Base-by-base conservation (phyloP, 2,113 vertebrate genomes). In the Mesitornis unicolor region DNA sequence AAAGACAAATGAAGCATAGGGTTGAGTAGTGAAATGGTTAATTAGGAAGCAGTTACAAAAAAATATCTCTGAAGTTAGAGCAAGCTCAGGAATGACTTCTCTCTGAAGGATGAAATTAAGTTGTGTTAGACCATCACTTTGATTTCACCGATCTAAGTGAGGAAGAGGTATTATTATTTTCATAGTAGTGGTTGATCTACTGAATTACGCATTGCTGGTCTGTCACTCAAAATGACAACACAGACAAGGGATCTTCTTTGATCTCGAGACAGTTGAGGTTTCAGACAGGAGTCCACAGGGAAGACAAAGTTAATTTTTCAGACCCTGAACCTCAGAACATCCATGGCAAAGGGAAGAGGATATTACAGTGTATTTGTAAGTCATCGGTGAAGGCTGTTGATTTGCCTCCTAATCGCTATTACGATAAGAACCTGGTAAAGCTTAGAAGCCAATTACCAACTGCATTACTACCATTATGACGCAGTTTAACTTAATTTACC, bases 181-280 rank as follows among this genome's bases (percentile, higher is more conserved):
- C 95, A 77, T 96, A 71, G 93, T 84, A 78, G 88, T 69, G 94
- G 93, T 90, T 96, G 94, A 96, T 97, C 95, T 94, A 65, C 76
- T 80, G 94, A 94, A 95, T 93, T 97, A 82, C 92, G 93, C 86
- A 78, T 84, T 92, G 93, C 88, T 89, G 88, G 51, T 91, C 97
- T 98, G 97, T 97, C 98, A 98, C 88, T 98, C 97, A 97, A 51
- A 63, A 80, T 97, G 97, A 97, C 97, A 98, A 95, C 91, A 96
- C 33, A 91, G 94, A 93, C 65, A 92, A 93, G 69, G 91, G 83
- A 75, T 65, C 56, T 92, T 93, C 97, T 98, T 98, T 98, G 98
- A 98, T 98, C 97, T 97, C 2, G 1, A 95, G 85, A 91, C 94
- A 97, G 95, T 75, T 91, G 92, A 87, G 78, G 89, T 94, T 97